Evolutionary conservation across 2,797 vertebrate genomes (phyloP).

Genomic region (Lycodopsis pacificus): DNA sequence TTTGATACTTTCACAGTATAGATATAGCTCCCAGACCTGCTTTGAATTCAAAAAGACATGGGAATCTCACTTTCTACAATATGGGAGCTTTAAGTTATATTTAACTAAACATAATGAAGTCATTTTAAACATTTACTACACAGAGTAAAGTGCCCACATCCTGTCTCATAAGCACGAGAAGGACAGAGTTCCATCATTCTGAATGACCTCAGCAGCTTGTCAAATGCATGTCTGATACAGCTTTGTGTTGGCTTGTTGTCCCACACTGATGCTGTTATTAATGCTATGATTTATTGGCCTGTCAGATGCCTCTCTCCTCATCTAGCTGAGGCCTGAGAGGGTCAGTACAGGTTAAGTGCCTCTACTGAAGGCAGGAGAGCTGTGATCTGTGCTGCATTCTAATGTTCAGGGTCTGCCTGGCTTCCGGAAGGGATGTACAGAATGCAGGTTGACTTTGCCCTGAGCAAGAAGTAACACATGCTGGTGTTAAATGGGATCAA

Average conservation of each 20-base stretch:
- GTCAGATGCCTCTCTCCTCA: conserved; percentile 58
- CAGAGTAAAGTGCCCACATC: background rate
- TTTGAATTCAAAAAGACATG: too few species aligned
- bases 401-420: conserved; percentile 24
- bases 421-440: too few species aligned
- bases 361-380: conserved; percentile 43
- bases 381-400: conserved; percentile 47
- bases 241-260: conserved; percentile 11
- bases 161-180: conserved; percentile 3
- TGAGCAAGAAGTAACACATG: background rate
- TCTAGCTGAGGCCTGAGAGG: conserved; percentile 40
- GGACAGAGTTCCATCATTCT: background rate
- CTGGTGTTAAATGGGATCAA: conserved; percentile 32
- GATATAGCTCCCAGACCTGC: too few species aligned
- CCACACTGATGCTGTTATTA: conserved; percentile 52
- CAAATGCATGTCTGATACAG: conserved; percentile 12
- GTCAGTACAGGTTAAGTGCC: conserved; percentile 66
- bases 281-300: conserved; percentile 61
- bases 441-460: background rate
- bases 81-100: background rate
- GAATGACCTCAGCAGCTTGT: conserved; percentile 8
- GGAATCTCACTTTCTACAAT: too few species aligned
- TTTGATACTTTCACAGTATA: too few species aligned
- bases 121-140: background rate
- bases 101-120: background rate